Evolutionary conservation across 2,888 invertebrate genomes (phyloP).

Genomic region (Oscheius onirici): DNA sequence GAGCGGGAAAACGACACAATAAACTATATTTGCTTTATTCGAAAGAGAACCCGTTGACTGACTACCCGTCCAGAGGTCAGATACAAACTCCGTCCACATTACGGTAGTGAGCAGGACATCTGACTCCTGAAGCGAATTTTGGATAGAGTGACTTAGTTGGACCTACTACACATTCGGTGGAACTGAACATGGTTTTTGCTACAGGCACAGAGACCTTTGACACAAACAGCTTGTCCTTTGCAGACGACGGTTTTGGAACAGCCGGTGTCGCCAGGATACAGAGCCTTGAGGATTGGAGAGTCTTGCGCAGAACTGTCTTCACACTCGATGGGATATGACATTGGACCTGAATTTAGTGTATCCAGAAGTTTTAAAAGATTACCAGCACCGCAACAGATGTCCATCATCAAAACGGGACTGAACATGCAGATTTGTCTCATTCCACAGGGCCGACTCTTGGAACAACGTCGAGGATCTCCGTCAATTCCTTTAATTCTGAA

Average conservation of each 20-base stretch:
- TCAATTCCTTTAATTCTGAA: slow-evolving; percentile 46
- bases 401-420: slow-evolving; percentile 50
- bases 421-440: slow-evolving; percentile 50
- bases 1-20: too few relatives aligned
- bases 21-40: too few relatives aligned
- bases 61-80: neutral
- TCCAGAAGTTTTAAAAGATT: slow-evolving; percentile 7
- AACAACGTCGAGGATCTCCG: slow-evolving; percentile 58
- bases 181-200: slow-evolving; percentile 47
- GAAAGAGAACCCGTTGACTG: too few relatives aligned
- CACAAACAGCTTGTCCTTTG: slow-evolving; percentile 55
- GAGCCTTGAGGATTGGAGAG: neutral
- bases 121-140: slow-evolving; percentile 1
- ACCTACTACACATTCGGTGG: slow-evolving; percentile 47
- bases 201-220: slow-evolving; percentile 57
- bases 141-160: neutral
- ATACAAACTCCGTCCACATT: slow-evolving; percentile 31
- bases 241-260: slow-evolving; percentile 52
- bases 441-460: slow-evolving; percentile 45
- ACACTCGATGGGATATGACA: slow-evolving; percentile 1
- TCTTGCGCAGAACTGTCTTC: neutral
- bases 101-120: slow-evolving; percentile 29
- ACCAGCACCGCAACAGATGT: slow-evolving; percentile 52
- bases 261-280: slow-evolving; percentile 52
- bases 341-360: neutral